Base-by-base conservation (phyloP, 2,888 invertebrate genomes). In the Eulithis prunata region DNA sequence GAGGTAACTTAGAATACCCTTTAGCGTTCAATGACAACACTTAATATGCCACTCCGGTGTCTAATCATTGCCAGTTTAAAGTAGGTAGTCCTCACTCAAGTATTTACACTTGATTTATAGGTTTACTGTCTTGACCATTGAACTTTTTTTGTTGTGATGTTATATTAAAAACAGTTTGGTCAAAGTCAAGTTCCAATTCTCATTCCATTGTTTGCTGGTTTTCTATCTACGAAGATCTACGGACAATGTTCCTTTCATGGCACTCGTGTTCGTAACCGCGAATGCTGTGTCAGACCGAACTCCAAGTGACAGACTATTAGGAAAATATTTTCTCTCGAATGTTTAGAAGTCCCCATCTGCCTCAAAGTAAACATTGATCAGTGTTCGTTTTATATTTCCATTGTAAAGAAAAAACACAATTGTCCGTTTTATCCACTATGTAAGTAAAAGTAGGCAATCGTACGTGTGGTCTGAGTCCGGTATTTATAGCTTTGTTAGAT, bases 1-100 rank as follows among this genome's bases (percentile, higher is more conserved):
- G 75, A 76, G 75, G 75, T 80, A 47, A 72, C 64, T 66, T 68
- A 68, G 70, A 78, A 79, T 79, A 83, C 82, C 82, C 83, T 83
- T 83, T 78, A 49, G 54, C 46, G 63, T 70, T 70, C 77, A 78
- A 77, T 78, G 81, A 68, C 73, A 75, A 63, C 53, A 68, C 74
- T 83, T 79, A 78, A 72, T 78, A 83, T 82, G 75, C 82, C 52
- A 62, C 58, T 66, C 53, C 58, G 54, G 66, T 72, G 65, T 59
- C 72, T 73, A 75, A 79, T 78, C 72, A 69, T 71, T 70, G 74
- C 71, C 69, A 53, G 52, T 67, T 38, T 41, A 41, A 8, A 14
- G 64, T 57, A 51, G 58, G 64, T 57, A 51, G 58, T 64, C 38
- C 28, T 38, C 14, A 49, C n/a, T 63, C 32, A 36, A 51, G 36